phyloP scores from a whole-genome alignment of 2,888 invertebrate genomes.

The Cacoxenus indagator region DNA sequence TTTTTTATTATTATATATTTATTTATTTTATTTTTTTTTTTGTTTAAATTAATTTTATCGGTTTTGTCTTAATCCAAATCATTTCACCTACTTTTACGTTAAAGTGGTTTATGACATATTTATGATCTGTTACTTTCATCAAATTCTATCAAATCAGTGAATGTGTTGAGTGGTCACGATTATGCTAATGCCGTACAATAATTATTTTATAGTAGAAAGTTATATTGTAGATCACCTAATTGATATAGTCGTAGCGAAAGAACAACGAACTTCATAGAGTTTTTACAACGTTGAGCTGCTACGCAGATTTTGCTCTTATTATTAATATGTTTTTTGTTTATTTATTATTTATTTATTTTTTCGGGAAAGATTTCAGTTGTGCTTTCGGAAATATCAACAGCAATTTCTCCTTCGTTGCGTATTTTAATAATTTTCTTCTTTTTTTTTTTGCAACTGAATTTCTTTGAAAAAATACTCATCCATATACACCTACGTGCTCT shows the following conservation, averaged over 20 bases:
- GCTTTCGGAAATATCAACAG: background rate
- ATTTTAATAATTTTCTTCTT: background rate
- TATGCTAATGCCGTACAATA: conserved; percentile 53
- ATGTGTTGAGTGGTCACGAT: conserved; percentile 17
- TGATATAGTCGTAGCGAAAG: background rate
- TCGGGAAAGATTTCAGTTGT: background rate
- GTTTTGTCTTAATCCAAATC: conserved; percentile 17
- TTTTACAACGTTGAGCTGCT: background rate
- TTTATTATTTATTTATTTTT: background rate
- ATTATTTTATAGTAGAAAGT: conserved; percentile 54
- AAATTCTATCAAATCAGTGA: background rate
- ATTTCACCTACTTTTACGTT: conserved; percentile 6
- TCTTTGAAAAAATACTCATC: background rate
- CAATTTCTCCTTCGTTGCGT: conserved; percentile 9
- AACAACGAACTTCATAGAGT: background rate
- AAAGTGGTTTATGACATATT: conserved; percentile 6
- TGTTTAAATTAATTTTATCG: background rate
- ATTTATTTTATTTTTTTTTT: too few species aligned
- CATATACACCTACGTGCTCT: background rate
- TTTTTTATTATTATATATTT: too few species aligned
- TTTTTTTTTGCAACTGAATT: background rate
- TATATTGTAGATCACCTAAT: conserved; percentile 47
- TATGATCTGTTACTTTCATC: background rate
- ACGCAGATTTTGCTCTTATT: too few species aligned
- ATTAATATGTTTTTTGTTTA: too few species aligned